These are phyloP conservation scores for Limnephilus rhombicus DNA, from an alignment of 2,888 invertebrate species.

Conservation along the genomic window DNA sequence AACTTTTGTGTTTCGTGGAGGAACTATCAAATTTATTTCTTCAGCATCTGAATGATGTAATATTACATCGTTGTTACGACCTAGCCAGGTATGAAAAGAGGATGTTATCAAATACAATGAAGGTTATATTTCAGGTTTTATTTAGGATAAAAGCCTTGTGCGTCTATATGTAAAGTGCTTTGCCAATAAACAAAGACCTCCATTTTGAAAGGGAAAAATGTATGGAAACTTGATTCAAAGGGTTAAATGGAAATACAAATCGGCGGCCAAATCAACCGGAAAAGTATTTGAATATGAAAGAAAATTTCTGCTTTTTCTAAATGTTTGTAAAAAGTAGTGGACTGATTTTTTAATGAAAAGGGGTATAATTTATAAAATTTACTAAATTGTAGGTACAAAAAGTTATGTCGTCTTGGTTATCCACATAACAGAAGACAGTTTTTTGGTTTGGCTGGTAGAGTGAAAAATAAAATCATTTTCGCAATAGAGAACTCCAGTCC, in stretches of 20 bases:
- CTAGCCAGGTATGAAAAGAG: not conserved
- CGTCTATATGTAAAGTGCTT: constrained; percentile 22
- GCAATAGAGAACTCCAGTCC: too few species aligned
- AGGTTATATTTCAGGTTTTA: constrained; percentile 16
- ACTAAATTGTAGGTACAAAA: too few species aligned
- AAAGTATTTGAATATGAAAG: constrained; percentile 25
- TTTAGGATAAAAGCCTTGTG: constrained; percentile 28
- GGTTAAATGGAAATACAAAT: constrained; percentile 37
- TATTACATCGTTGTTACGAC: not conserved
- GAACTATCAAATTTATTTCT: not conserved
- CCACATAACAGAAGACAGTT: too few species aligned
- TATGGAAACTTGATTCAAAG: constrained; percentile 40
- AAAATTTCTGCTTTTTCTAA: not conserved
- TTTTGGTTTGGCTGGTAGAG: too few species aligned
- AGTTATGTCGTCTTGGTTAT: too few species aligned
- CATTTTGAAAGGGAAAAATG: constrained; percentile 40
- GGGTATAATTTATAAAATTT: not conserved
- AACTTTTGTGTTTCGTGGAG: not conserved
- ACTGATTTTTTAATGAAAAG: not conserved
- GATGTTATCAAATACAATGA: constrained; percentile 6
- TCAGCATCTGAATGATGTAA: not conserved
- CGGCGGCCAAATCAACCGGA: constrained; percentile 7
- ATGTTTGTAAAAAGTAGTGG: not conserved
- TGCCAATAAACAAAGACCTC: constrained; percentile 35
- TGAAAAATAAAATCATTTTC: too few species aligned